A percentile compares a stretch with the other conserved stretches of the same genome.
Evolutionary conservation across 2,888 invertebrate species (phyloP).

Genomic region (Fragum fragum): DNA sequence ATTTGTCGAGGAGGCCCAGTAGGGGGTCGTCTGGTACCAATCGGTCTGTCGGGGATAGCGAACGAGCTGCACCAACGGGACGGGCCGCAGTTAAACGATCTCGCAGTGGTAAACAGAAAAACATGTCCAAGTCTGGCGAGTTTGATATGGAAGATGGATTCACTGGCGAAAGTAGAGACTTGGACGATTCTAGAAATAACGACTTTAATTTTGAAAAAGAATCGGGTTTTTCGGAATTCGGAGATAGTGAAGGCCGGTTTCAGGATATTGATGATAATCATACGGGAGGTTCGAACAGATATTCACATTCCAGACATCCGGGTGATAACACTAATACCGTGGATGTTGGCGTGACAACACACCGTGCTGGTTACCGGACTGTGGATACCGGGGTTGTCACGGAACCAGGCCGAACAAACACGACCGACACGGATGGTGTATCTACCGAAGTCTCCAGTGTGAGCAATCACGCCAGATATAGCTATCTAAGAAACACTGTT

Average conservation of each 20-base stretch:
- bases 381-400: slow-evolving; percentile 4
- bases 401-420: neutral
- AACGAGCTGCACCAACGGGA: neutral
- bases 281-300: neutral
- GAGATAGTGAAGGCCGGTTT: neutral
- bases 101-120: slow-evolving; percentile 5
- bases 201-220: neutral
- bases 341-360: slow-evolving; percentile 2
- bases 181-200: neutral
- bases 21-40: neutral
- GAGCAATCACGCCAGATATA: neutral
- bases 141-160: neutral
- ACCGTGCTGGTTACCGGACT: neutral
- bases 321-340: neutral
- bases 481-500: slow-evolving; percentile 3
- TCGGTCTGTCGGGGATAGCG: neutral
- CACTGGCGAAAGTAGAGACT: neutral
- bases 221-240: neutral
- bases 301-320: neutral
- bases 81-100: neutral
- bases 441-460: slow-evolving; percentile 1
- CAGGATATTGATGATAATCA: neutral
- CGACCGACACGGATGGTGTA: slow-evolving; percentile 8
- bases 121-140: neutral
- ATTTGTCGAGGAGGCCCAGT: neutral